Base-by-base conservation (phyloP, 1,140 invertebrate species). In the Meloidogyne hapla region DNA sequence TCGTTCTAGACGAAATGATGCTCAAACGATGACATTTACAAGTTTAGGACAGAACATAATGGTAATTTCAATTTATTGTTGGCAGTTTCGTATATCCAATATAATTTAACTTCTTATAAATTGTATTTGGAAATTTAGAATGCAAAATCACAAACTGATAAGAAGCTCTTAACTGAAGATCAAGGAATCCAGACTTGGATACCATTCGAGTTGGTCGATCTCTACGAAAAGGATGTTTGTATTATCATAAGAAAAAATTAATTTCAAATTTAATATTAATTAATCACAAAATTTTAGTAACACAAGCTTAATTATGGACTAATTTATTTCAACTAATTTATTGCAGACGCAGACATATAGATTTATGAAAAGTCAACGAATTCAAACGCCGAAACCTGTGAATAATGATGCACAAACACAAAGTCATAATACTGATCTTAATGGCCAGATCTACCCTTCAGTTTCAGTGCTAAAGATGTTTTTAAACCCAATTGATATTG, bases 361-460 rank as follows among this genome's bases (percentile, higher is more conserved):
- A 23, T 80, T 81, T 61, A 82, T 82, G 9, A 83, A 82, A 66
- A 85, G 85, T 63, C 68, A 80, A 18, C 70, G 84, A 15, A 75
- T 84, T 45, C 86, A 86, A 76, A 86, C 85, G 18, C 81, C 80
- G 15, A 42, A 81, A 42, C 80, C 81, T 15, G 82, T 86, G 25
- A 66, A 80, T 38, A 65, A 66, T 13, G 76, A 77, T 15, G 71
- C 64, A 15, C 79, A 86, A 77, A 61, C 48, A 13, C 83, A 82
- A 70, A 85, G 69, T 28, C 81, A 79, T 28, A 69, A 84, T 15
- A 61, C 26, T 82, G 40, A 42, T 15, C 9, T 42, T 56, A 13
- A 56, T 5, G 12, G 12, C 18, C 48, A 56, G n/a, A 18, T 56
- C 2, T 56, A 56, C n/a, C 48, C 48, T n/a, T 56, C 48, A 56